Evolutionary conservation across 2,888 invertebrate genomes (phyloP).

Genomic region (Eilema sororculum): DNA sequence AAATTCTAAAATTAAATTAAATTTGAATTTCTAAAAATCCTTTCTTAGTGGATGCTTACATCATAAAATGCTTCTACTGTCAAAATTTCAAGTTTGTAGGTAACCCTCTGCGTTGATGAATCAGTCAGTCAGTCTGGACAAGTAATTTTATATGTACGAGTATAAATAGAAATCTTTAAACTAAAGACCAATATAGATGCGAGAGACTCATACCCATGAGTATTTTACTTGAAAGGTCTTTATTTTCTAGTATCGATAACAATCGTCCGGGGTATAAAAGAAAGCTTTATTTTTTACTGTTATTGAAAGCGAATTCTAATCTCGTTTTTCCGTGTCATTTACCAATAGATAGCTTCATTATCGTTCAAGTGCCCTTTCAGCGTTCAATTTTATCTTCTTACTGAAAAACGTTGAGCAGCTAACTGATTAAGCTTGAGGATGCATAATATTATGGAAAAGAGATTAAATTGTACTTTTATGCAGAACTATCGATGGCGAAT

Average conservation of each 20-base stretch:
- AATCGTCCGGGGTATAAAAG: slow-evolving; percentile 32
- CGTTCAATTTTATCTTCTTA: background rate
- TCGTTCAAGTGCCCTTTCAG: slow-evolving; percentile 35
- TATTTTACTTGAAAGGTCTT: slow-evolving; percentile 24
- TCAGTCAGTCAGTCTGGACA: too few species aligned
- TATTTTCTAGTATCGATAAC: slow-evolving; percentile 30
- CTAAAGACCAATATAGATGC: background rate
- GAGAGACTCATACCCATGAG: background rate
- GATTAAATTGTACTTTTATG: background rate
- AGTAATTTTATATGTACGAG: too few species aligned
- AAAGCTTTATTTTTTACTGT: slow-evolving; percentile 50
- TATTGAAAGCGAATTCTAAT: slow-evolving; percentile 55
- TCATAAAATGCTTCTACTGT: too few species aligned
- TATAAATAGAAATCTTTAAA: background rate
- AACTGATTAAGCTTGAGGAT: background rate
- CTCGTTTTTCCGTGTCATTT: slow-evolving; percentile 58
- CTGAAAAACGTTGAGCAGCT: background rate
- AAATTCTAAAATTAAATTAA: too few species aligned
- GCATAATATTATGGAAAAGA: background rate
- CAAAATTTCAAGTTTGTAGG: too few species aligned
- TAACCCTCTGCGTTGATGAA: too few species aligned
- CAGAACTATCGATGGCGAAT: background rate
- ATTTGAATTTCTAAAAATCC: too few species aligned
- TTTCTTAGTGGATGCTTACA: too few species aligned
- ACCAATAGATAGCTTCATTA: slow-evolving; percentile 55